Evolutionary conservation across 2,888 invertebrate genomes (phyloP), one percentile per base, ranked within the genome.

Genomic region (Cabera pusaria): DNA sequence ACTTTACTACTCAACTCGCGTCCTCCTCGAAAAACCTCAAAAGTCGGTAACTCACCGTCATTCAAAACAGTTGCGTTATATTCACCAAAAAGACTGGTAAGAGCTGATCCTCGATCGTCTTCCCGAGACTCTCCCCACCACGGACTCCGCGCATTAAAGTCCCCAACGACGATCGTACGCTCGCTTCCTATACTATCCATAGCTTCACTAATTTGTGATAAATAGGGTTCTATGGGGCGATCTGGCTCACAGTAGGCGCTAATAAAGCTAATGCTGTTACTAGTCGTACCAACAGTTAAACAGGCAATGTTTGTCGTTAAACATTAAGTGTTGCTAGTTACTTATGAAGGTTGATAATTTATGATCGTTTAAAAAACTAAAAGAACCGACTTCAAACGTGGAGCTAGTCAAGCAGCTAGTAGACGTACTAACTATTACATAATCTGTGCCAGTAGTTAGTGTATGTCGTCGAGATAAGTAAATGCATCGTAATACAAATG

Each of bases 71-170:
- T 16, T 6, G 21, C 3, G 1, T 6, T 14, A 0, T 5, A 2
- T n/a, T 35, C 25, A n/a, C 20, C 16, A 1, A 35, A 5, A 1
- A 19, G n/a, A 1, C 21, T 26, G 2, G 4, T 2, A 2, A 26
- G 1, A 2, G 10, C 12, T 14, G 19, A 14, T 1, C 35, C 35
- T 22, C 35, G 26, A 16, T 6, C 7, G 8, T 35, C 9, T 6
- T 21, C 22, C 5, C 5, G 3, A 1, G 1, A 9, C 8, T 20
- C 20, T 6, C 34, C 34, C 34, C 34, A 34, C 34, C 34, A 34
- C 1, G 25, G 18, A 20, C 27, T 35, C 27, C 27, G 21, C 1
- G 35, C 26, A 14, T 35, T 35, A 2, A 20, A 11, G 16, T 35
- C 35, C 2, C 35, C 35, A 1, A 26, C 35, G 2, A 35, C 6